Evolutionary conservation across 64 coral and sea anemone genomes (phyloP).

Genomic region (Anthopleura sola): DNA sequence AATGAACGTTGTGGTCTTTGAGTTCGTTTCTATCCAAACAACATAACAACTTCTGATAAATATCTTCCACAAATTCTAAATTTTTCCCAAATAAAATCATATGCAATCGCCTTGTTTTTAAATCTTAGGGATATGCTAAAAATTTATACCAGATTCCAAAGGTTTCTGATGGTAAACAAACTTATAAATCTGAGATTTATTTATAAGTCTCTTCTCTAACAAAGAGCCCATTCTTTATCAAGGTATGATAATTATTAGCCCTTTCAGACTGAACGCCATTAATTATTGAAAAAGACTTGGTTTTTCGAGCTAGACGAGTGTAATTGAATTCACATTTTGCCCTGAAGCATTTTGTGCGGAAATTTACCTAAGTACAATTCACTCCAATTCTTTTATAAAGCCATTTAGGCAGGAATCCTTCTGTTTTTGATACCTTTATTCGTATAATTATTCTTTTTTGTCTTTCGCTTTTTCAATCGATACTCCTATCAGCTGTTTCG

Average conservation of each 20-base stretch:
- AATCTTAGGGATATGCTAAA: not conserved
- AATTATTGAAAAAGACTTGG: not conserved
- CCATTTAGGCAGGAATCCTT: not conserved
- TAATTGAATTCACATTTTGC: not conserved
- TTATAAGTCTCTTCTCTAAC: not conserved
- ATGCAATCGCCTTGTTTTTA: not conserved
- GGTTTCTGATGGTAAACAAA: not conserved
- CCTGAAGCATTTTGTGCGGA: not conserved
- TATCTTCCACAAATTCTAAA: not conserved
- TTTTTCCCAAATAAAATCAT: not conserved
- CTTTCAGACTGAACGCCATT: not conserved
- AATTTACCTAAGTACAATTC: not conserved
- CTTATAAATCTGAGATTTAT: not conserved
- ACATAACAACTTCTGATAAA: conserved; percentile 8
- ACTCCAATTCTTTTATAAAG: not conserved
- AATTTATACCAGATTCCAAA: not conserved
- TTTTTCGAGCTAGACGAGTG: not conserved
- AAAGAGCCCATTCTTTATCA: not conserved
- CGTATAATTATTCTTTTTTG: not conserved
- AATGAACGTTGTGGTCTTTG: conserved; percentile 9
- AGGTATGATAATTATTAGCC: not conserved
- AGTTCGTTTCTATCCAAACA: not conserved
- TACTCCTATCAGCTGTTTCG: not conserved
- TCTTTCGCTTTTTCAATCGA: not conserved
- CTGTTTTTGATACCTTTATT: too few species aligned